Percentiles rank a stretch among this genome's conserved stretches.
These are phyloP conservation scores for Stenodema calcarata DNA, from an alignment of 2,888 invertebrate species.

Conservation along the genomic window DNA sequence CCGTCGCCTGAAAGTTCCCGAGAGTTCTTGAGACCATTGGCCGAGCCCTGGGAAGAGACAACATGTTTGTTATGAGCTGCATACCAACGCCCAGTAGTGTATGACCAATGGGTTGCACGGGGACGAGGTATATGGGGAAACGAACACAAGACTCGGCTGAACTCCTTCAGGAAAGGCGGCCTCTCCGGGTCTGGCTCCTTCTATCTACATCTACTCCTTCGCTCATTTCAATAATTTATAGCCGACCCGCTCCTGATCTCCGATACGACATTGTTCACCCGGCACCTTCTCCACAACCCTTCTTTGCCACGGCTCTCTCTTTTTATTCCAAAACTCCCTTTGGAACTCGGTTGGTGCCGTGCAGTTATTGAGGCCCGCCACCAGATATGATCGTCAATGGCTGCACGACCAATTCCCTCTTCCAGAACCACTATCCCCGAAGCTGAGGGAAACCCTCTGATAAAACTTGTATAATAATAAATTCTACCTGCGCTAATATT, in stretches of 20 bases:
- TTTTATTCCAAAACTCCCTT: conserved; percentile 36
- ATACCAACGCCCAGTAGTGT: neutral
- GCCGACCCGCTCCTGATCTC: conserved; percentile 48
- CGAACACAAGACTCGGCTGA: neutral
- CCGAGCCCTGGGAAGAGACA: neutral
- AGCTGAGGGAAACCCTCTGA: conserved; percentile 17
- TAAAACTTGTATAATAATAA: conserved; percentile 42
- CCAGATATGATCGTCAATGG: conserved; percentile 46
- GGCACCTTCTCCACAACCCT: conserved; percentile 40
- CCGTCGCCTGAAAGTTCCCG: too few relatives aligned
- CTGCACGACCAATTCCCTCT: conserved; percentile 47
- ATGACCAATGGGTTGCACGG: neutral
- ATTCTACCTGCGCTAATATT: conserved; percentile 41
- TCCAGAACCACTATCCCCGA: conserved; percentile 19
- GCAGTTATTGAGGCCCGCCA: conserved; percentile 48
- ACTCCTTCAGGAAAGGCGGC: conserved; percentile 38
- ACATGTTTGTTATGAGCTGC: neutral
- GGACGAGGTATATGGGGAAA: neutral
- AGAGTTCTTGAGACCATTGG: too few relatives aligned
- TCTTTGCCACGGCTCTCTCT: neutral
- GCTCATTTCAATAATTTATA: conserved; percentile 49
- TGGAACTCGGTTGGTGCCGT: conserved; percentile 40
- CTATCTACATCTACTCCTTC: conserved; percentile 48
- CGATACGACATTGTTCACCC: conserved; percentile 48
- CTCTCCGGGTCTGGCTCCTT: conserved; percentile 20